These are phyloP conservation scores for Botia kubotai DNA, from an alignment of 2,797 vertebrate genomes.

Conservation along the genomic window DNA sequence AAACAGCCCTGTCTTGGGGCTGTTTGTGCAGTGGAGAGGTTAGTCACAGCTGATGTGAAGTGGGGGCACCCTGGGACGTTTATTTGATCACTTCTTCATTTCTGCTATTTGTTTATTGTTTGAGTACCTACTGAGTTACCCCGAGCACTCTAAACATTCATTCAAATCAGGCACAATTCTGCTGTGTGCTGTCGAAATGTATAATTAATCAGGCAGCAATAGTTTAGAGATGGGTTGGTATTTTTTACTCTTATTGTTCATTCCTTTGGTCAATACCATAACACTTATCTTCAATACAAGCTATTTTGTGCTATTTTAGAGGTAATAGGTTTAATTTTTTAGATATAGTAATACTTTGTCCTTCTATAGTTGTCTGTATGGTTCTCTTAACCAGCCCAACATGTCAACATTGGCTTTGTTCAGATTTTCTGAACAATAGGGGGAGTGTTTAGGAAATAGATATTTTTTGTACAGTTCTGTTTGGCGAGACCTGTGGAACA, in stretches of 20 bases:
- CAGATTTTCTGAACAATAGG: not conserved
- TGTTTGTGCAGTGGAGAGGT: conserved; percentile 55
- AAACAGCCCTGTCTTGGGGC: conserved; percentile 56
- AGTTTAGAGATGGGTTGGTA: conserved; percentile 60
- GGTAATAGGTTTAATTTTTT: too few relatives aligned
- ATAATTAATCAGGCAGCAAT: conserved; percentile 54
- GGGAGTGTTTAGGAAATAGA: not conserved
- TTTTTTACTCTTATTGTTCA: conserved; percentile 33
- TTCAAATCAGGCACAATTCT: conserved; percentile 60
- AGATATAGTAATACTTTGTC: too few relatives aligned
- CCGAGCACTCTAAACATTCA: conserved; percentile 29
- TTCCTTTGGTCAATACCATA: not conserved
- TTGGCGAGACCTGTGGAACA: not conserved
- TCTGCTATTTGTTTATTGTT: conserved; percentile 64
- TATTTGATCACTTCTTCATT: conserved; percentile 61
- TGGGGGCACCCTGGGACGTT: conserved; percentile 48
- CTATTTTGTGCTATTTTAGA: not conserved
- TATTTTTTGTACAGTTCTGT: not conserved
- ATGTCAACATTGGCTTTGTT: too few relatives aligned
- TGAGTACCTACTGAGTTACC: conserved; percentile 60
- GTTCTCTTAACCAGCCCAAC: too few relatives aligned
- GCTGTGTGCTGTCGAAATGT: conserved; percentile 45
- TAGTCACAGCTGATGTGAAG: conserved; percentile 57
- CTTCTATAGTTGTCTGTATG: too few relatives aligned
- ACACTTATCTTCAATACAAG: not conserved